Evolutionary conservation across 92 coral and sea anemone genomes (phyloP).

Genomic region (Epizoanthus stellaris): DNA sequence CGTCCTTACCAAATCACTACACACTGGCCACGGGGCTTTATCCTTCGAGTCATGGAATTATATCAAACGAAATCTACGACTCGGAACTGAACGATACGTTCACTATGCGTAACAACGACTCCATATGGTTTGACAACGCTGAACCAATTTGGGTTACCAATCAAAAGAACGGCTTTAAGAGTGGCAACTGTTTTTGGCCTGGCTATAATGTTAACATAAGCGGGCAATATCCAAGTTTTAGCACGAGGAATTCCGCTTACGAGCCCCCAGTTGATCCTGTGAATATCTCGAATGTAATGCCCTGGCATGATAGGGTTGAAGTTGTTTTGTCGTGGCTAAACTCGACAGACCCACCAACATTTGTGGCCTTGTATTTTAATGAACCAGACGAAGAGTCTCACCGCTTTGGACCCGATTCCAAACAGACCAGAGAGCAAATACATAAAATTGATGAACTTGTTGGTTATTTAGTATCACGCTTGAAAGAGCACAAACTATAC

Average conservation of each 20-base stretch:
- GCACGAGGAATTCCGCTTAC: conserved; percentile 44
- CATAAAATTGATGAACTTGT: conserved; percentile 53
- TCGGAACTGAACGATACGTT: conserved; percentile 63
- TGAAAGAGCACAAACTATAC: conserved; percentile 38
- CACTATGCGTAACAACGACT: conserved; percentile 66
- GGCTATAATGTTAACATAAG: conserved; percentile 74
- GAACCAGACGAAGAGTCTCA: conserved; percentile 83
- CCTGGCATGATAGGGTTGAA: conserved; percentile 68
- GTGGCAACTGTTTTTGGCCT: conserved; percentile 84
- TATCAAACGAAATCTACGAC: conserved; percentile 76
- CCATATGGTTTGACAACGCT: conserved; percentile 79
- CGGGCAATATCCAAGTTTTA: conserved; percentile 47
- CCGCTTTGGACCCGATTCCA: conserved; percentile 64
- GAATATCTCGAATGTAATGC: conserved; percentile 34
- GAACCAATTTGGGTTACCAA: conserved; percentile 95
- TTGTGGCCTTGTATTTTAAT: conserved; percentile 67
- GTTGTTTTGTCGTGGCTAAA: conserved; percentile 66
- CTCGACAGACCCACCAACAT: conserved; percentile 56
- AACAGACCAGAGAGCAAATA: conserved; percentile 52
- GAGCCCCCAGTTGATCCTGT: conserved; percentile 55
- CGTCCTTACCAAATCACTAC: conserved; percentile 94
- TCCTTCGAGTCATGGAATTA: conserved; percentile 89
- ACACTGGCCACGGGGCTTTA: conserved; percentile 87
- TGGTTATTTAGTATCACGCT: conserved; percentile 54
- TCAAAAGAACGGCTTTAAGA: conserved; percentile 70